phyloP scores from a whole-genome alignment of 2,797 vertebrate species.

The Oreochromis mossambicus region DNA sequence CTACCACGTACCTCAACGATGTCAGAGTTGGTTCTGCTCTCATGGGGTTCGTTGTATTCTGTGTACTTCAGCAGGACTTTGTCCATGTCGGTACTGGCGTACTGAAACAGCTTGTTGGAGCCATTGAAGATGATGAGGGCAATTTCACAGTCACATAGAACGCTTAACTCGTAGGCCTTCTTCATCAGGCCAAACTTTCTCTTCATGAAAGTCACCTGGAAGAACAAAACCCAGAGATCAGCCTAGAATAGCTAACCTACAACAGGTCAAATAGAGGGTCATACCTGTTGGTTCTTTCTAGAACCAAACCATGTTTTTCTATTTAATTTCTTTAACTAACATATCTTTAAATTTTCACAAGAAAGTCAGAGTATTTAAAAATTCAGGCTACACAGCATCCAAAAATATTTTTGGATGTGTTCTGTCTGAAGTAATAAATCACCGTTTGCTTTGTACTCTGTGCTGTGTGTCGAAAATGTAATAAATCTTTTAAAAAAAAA shows the following conservation, averaged over 20 bases:
- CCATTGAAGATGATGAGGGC: conserved; percentile 94
- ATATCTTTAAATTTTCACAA: background rate
- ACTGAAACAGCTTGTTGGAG: conserved; percentile 93
- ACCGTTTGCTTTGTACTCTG: background rate
- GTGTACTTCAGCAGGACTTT: conserved; percentile 89
- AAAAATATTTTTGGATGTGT: background rate
- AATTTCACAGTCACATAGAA: conserved; percentile 92
- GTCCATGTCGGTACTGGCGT: conserved; percentile 93
- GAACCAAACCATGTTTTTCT: background rate
- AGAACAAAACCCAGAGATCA: background rate
- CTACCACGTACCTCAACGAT: conserved; percentile 60
- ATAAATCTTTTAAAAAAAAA: fast-evolving
- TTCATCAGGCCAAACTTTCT: conserved; percentile 97
- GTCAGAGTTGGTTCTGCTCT: conserved; percentile 71
- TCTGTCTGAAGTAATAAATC: background rate
- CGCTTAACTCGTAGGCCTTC: conserved; percentile 91
- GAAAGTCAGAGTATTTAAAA: background rate
- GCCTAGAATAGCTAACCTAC: background rate
- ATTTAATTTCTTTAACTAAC: background rate
- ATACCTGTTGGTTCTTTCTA: background rate
- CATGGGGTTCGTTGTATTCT: conserved; percentile 68
- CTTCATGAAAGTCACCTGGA: conserved; percentile 95
- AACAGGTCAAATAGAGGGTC: background rate
- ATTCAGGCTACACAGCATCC: fast-evolving
- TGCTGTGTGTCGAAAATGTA: background rate